Conservation (phyloP, 2,113 vertebrate species). For the Machaerirhynchus nigripectus region DNA sequence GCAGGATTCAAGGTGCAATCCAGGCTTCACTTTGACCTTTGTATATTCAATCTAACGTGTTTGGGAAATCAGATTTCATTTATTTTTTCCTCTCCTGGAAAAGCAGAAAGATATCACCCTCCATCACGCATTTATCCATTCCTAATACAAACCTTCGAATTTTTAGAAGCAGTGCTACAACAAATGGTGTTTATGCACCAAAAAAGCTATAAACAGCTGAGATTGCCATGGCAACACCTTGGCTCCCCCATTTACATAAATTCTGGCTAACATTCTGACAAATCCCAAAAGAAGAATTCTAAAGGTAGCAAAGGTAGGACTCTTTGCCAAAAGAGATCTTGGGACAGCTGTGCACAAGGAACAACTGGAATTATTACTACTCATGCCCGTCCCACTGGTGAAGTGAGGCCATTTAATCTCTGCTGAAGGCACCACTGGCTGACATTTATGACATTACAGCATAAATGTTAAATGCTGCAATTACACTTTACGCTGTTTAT, state of each 20-base stretch:
- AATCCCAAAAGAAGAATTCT: background rate
- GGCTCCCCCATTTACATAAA: background rate
- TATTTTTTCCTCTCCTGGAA: background rate
- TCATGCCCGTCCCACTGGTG: background rate
- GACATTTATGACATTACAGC: background rate
- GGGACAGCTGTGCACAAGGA: background rate
- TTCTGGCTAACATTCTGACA: background rate
- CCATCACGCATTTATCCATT: accelerated
- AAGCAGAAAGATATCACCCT: background rate
- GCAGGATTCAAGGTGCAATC: background rate
- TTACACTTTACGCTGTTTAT: background rate
- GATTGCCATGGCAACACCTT: background rate
- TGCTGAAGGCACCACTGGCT: background rate
- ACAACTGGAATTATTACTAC: background rate
- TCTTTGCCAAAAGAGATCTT: background rate
- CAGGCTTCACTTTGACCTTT: background rate
- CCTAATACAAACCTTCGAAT: background rate
- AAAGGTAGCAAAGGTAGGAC: background rate
- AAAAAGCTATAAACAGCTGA: background rate
- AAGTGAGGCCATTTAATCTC: conserved; percentile 1
- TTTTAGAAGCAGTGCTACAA: background rate
- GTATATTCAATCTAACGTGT: background rate
- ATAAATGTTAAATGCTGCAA: conserved; percentile 42
- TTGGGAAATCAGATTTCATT: background rate
- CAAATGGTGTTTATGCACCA: background rate